Evolutionary conservation across 1,140 invertebrate genomes (phyloP).

Genomic region (Dufourea novaeangliae): DNA sequence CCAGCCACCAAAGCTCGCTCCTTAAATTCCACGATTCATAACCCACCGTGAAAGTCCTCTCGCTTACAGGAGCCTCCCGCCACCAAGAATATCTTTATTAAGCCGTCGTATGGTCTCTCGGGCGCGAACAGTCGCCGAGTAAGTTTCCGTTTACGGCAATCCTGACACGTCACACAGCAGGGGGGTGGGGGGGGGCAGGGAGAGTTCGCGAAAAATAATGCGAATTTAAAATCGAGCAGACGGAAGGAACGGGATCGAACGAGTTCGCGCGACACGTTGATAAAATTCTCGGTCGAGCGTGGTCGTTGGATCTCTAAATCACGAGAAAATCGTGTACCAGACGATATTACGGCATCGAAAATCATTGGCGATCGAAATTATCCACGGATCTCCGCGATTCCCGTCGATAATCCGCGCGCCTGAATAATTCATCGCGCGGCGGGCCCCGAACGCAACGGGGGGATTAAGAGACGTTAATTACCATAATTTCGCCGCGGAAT

Average conservation of each 20-base stretch:
- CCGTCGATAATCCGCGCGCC: background rate
- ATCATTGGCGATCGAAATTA: conserved; percentile 11
- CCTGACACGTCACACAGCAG: too few species aligned
- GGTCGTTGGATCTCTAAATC: too few species aligned
- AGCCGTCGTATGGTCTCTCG: background rate
- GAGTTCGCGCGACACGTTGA: background rate
- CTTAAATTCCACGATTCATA: conserved; percentile 63
- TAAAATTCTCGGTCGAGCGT: background rate
- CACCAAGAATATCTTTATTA: conserved; percentile 69
- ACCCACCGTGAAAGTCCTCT: conserved; percentile 55
- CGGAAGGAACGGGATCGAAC: too few species aligned
- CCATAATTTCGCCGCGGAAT: background rate
- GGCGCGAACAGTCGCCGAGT: conserved; percentile 41
- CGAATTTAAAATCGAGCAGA: background rate
- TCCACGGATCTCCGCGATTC: background rate
- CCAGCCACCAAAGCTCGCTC: conserved; percentile 35
- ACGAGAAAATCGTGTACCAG: background rate
- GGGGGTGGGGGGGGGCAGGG: background rate
- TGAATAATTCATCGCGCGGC: conserved; percentile 17
- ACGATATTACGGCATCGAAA: background rate
- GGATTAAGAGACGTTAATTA: conserved; percentile 34
- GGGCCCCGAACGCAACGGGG: background rate
- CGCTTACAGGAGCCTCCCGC: conserved; percentile 38
- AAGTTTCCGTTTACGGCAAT: conserved; percentile 44
- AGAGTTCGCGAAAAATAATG: background rate